Evolutionary conservation across 2,888 invertebrate genomes (phyloP), one percentile per base, ranked within the genome.

Genomic region (Cephus nigrinus): DNA sequence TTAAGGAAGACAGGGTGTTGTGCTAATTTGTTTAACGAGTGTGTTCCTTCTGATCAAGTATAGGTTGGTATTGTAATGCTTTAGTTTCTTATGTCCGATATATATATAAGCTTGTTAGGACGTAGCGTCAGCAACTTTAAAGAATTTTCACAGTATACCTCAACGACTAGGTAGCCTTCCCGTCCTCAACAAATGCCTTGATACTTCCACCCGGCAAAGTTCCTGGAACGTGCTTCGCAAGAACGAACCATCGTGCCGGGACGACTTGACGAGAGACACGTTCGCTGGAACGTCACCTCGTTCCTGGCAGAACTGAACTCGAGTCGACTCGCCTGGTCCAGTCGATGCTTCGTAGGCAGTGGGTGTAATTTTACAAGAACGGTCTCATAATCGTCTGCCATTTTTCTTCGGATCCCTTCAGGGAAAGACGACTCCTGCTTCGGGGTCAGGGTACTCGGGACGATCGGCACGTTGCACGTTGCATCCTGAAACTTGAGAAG

Each of bases 311-410:
- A 55, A 55, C 40, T 55, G 40, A 83, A 81, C 81, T 79, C 81
- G 78, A 81, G 76, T 81, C 77, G 81, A 80, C 80, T 79, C 80
- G 75, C n/a, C 73, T 76, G 80, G 80, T 79, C 74, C 75, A 73
- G 74, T 55, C 79, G 74, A 77, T 78, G 40, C 75, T 71, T 76
- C 74, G 75, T 74, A 55, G 40, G 40, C 40, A 55, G 40, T 55
- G 40, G 40, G 40, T 55, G 40, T 71, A 71, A 71, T 71, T 71
- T 71, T 71, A 71, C 71, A 71, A 71, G 40, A 55, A 55, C 40
- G 40, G 40, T 55, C 71, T 31, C 71, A 32, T 71, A 71, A 71
- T 71, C 71, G 71, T 71, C 71, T 33, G 71, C 31, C 12, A 71
- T 71, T 71, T 71, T 71, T 33, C 71, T 71, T 33, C 71, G 71